Conservation (phyloP, 2,113 vertebrate species). For the Eurypyga helias region DNA sequence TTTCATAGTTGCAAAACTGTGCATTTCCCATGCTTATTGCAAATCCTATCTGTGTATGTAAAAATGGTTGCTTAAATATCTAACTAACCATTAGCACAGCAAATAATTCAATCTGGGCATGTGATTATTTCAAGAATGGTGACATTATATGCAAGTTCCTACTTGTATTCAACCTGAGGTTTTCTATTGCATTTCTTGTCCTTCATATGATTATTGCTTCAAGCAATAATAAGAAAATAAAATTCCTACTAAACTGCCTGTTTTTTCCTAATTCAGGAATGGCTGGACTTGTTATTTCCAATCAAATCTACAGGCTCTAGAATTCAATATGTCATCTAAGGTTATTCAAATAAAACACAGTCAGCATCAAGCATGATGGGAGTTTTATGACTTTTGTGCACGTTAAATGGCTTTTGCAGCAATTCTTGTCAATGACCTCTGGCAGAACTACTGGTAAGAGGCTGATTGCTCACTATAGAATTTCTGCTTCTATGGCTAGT, state of each 20-base stretch:
- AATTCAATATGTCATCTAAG: constrained; percentile 33
- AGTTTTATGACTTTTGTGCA: constrained; percentile 6
- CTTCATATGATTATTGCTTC: not conserved
- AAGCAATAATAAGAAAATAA: not conserved
- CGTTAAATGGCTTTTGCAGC: not conserved
- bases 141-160: not conserved
- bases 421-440: constrained; percentile 3
- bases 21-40: not conserved
- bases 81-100: not conserved
- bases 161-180: not conserved
- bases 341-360: constrained; percentile 15
- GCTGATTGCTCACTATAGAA: not conserved
- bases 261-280: not conserved
- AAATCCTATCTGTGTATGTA: not conserved
- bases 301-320: not conserved
- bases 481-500: not conserved
- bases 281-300: not conserved
- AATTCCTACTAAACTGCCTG: not conserved
- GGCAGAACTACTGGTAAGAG: not conserved
- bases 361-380: not conserved
- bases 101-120: not conserved
- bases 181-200: not conserved
- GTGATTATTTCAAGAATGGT: not conserved
- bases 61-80: not conserved
- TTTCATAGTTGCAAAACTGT: not conserved